Evolutionary conservation across 2,113 vertebrate species (phyloP).

Genomic region (Dipodomys stephensi): DNA sequence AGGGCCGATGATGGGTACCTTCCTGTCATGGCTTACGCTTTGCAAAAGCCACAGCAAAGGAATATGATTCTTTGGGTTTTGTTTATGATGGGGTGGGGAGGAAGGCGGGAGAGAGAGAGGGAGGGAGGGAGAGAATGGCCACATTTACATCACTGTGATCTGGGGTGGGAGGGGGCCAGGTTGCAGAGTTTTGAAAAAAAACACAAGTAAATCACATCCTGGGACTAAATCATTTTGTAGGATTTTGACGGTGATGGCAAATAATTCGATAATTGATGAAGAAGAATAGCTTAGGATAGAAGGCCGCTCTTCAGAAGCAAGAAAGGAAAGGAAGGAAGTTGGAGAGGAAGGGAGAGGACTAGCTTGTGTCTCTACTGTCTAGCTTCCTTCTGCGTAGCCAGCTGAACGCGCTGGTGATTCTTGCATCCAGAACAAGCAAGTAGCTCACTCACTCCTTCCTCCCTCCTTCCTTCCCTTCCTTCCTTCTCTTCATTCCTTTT

Average conservation of each 20-base stretch:
- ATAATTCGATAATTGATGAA: constrained; percentile 82
- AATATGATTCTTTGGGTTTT: constrained; percentile 85
- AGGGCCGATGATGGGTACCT: constrained; percentile 76
- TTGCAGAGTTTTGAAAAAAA: constrained; percentile 80
- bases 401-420: too few relatives aligned
- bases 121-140: neutral
- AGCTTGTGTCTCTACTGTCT: too few relatives aligned
- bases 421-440: too few relatives aligned
- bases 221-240: constrained; percentile 83
- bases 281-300: constrained; percentile 58
- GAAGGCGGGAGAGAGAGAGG: too few relatives aligned
- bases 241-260: constrained; percentile 83
- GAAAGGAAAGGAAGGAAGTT: neutral
- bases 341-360: neutral
- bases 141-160: constrained; percentile 84
- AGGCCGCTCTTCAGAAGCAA: neutral
- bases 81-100: constrained; percentile 76
- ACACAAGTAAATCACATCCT: constrained; percentile 84
- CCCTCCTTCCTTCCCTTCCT: too few relatives aligned
- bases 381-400: too few relatives aligned
- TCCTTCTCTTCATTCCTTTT: too few relatives aligned
- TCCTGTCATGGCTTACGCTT: constrained; percentile 84
- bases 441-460: too few relatives aligned
- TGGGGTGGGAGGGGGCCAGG: neutral
- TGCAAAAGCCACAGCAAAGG: constrained; percentile 78